Percentiles rank a stretch among this genome's conserved stretches.
phyloP scores from a whole-genome alignment of 2,113 vertebrate genomes.

The Mystacornis crossleyi region DNA sequence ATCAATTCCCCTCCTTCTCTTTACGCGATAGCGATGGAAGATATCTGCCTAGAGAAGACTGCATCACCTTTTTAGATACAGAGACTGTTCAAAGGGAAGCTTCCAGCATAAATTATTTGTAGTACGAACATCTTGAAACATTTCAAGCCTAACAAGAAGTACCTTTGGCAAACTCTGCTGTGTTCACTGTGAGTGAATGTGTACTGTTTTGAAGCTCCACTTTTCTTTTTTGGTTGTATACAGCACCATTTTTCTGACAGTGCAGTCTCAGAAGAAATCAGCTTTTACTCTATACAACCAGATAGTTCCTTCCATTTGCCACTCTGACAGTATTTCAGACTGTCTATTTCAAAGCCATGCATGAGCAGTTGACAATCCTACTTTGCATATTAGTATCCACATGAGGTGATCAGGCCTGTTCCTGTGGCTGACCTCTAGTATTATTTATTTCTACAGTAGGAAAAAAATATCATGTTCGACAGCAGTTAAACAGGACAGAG shows the following conservation, averaged over 20 bases:
- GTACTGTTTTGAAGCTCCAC: background rate
- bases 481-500: background rate
- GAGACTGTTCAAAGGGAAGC: background rate
- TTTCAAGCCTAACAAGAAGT: background rate
- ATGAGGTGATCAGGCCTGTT: background rate
- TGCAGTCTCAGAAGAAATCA: background rate
- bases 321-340: background rate
- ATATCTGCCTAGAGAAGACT: background rate
- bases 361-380: background rate
- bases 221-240: background rate
- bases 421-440: background rate
- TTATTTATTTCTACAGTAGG: background rate
- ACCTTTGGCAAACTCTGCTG: background rate
- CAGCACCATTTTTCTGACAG: background rate
- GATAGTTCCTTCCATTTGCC: background rate
- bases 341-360: background rate
- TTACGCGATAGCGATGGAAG: background rate
- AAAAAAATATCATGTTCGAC: background rate
- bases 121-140: background rate
- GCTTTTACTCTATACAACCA: background rate
- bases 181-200: background rate
- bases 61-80: background rate
- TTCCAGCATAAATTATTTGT: conserved; percentile 30
- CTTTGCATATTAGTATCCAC: background rate
- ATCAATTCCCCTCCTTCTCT: background rate